Base-by-base conservation (phyloP, 2,888 invertebrate genomes). In the Microplitis deprimator region DNA sequence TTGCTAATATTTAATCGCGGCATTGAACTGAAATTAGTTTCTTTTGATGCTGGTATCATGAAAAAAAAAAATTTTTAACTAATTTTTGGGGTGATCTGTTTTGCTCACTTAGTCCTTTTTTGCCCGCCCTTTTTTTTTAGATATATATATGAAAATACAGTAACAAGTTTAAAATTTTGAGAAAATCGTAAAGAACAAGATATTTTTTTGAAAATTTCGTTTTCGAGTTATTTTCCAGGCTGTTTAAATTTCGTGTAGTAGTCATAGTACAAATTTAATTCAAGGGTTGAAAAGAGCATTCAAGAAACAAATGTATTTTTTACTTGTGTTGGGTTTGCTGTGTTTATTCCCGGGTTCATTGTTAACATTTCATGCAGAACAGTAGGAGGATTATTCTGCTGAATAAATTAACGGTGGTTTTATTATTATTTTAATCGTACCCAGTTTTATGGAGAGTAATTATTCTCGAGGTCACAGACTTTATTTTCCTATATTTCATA, bases 291-390 rank as follows among this genome's bases (percentile, higher is more conserved):
- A 13, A 10, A 59, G 60, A 13, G 16, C 13, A 20, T 39, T 39
- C 16, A 65, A 8, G 6, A 29, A 50, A 62, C 8, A 20, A 40
- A 64, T 39, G 16, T 17, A 17, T 20, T 10, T 50, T 64, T 64
- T 62, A 73, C 20, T 65, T 39, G 38, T 62, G 40, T 73, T 61
- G 16, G 20, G 65, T 38, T 73, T 38, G 20, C 17, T 62, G 40
- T 38, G 40, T 73, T 17, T 73, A 62, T 65, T 65, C 64, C 50
- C 64, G 65, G 29, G 73, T 65, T 40, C 40, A 73, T 73, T 73
- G 73, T 73, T 17, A 20, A 40, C 41, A 29, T 73, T 73, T 73
- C 50, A 59, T 17, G 65, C 73, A 50, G 71, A 71, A 39, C 71
- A 13, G 50, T 50, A 13, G 50, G 50, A 10, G 50, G 50, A 50